A percentile compares a stretch with the other conserved stretches of the same genome.
These are phyloP conservation scores for Xylocampa areola DNA, from an alignment of 2,888 invertebrate genomes.

Conservation along the genomic window DNA sequence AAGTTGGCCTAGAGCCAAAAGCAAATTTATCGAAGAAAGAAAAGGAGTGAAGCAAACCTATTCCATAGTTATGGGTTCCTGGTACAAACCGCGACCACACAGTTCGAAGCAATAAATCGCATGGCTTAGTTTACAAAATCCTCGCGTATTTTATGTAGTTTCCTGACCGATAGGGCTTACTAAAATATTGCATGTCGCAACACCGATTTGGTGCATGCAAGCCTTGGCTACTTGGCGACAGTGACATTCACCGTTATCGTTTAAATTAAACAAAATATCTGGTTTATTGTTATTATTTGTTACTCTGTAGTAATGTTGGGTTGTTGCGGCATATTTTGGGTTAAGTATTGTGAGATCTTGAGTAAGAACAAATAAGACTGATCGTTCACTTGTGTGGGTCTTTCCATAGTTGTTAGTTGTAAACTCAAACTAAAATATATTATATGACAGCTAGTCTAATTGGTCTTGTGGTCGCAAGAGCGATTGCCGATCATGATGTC, in stretches of 20 bases:
- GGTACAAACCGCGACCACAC: conserved; percentile 29
- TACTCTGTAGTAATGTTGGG: neutral
- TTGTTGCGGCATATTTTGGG: neutral
- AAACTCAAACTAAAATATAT: too few relatives aligned
- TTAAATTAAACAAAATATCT: conserved; percentile 50
- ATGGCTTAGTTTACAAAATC: conserved; percentile 42
- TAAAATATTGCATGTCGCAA: conserved; percentile 48
- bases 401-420: too few relatives aligned
- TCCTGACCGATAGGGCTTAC: conserved; percentile 43
- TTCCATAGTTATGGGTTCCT: conserved; percentile 34
- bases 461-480: too few relatives aligned
- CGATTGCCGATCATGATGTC: too few relatives aligned
- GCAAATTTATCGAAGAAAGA: conserved; percentile 3
- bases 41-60: conserved; percentile 5
- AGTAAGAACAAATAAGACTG: too few relatives aligned
- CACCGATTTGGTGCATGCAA: conserved; percentile 47
- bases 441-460: too few relatives aligned
- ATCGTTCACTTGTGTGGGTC: too few relatives aligned
- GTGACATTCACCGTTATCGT: conserved; percentile 49
- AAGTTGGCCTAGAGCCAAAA: conserved; percentile 29
- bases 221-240: conserved; percentile 44
- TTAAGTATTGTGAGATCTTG: too few relatives aligned
- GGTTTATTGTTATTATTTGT: conserved; percentile 32
- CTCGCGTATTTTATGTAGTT: conserved; percentile 39
- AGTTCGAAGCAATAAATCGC: conserved; percentile 35